phyloP scores from a whole-genome alignment of 2,888 invertebrate species.

The Lycia hirtaria region DNA sequence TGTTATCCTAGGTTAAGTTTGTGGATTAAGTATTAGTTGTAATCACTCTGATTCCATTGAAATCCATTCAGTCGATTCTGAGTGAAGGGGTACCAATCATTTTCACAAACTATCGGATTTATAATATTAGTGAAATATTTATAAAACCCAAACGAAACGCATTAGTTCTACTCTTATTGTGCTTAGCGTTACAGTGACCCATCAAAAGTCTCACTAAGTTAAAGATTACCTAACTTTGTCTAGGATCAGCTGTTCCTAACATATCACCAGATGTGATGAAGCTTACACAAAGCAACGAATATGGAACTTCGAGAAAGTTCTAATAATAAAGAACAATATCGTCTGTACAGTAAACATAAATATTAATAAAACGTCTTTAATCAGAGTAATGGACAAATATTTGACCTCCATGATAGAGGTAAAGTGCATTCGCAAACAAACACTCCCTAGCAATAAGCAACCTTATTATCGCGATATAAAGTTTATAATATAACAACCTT shows the following conservation, averaged over 20 bases:
- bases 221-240: neutral
- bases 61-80: no score
- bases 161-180: no score
- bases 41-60: no score
- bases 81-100: no score
- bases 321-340: slow-evolving; percentile 5
- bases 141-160: no score
- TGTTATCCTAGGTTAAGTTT: no score
- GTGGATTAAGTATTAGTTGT: no score
- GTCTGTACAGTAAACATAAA: slow-evolving; percentile 18
- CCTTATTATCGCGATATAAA: slow-evolving; percentile 34
- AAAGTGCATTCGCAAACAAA: slow-evolving; percentile 50
- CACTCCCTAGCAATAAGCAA: neutral
- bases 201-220: neutral
- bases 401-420: slow-evolving; percentile 54
- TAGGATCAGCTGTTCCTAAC: neutral
- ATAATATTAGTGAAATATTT: no score
- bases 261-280: neutral
- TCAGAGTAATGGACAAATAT: slow-evolving; percentile 73
- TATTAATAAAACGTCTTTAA: slow-evolving; percentile 54
- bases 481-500: slow-evolving; percentile 39
- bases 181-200: neutral
- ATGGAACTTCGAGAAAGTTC: neutral
- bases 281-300: neutral
- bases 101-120: no score